Evolutionary conservation across 1,140 invertebrate species (phyloP).

Genomic region (Ceratina japonica): DNA sequence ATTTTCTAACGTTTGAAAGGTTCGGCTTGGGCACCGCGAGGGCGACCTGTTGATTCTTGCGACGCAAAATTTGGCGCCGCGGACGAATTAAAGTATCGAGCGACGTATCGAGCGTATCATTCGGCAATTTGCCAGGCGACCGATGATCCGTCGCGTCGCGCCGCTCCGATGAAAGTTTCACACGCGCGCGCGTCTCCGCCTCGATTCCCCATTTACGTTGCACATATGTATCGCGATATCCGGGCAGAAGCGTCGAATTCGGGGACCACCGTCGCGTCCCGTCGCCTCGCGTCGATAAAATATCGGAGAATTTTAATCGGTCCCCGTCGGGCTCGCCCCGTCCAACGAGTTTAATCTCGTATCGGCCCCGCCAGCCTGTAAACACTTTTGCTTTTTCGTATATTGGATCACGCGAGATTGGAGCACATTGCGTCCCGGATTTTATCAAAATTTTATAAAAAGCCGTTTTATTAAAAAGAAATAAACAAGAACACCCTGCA

Average conservation of each 20-base stretch:
- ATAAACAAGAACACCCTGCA: too few species aligned
- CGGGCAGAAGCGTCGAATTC: neutral
- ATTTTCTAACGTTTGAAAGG: too few species aligned
- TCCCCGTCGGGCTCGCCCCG: neutral
- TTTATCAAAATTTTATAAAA: too few species aligned
- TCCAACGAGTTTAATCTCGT: slow-evolving; percentile 24
- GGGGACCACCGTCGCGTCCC: neutral
- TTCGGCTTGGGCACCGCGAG: neutral
- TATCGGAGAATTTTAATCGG: slow-evolving; percentile 31
- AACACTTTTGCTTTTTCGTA: slow-evolving; percentile 31
- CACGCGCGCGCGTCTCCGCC: neutral
- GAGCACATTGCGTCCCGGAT: neutral
- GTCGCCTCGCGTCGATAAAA: slow-evolving; percentile 10
- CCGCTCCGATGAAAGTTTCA: slow-evolving; percentile 4
- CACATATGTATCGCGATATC: neutral
- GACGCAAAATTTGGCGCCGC: slow-evolving; percentile 4
- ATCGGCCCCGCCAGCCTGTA: slow-evolving; percentile 22
- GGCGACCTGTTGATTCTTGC: slow-evolving; percentile 32
- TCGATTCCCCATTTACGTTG: slow-evolving; percentile 10
- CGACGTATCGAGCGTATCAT: neutral
- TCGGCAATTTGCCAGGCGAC: neutral
- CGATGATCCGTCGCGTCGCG: neutral
- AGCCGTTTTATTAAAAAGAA: too few species aligned
- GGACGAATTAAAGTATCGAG: slow-evolving; percentile 20
- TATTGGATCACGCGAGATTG: slow-evolving; percentile 10